phyloP scores from a whole-genome alignment of 2,888 invertebrate species.

The Ophion slaviceki region DNA sequence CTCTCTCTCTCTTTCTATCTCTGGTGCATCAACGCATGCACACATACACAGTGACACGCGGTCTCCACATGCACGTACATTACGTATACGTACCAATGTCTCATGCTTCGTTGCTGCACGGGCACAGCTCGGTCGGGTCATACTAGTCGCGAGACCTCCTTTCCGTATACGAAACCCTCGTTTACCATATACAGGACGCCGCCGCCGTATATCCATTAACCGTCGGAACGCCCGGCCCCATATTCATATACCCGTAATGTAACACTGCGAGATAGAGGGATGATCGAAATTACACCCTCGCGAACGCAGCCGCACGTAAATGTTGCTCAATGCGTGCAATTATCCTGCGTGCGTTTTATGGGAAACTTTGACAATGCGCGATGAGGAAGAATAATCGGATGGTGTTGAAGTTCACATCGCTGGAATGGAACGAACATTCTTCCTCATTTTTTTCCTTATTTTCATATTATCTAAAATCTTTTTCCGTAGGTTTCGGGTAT shows the following conservation, averaged over 20 bases:
- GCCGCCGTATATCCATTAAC: constrained; percentile 27
- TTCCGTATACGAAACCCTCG: constrained; percentile 46
- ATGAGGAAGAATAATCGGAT: background rate
- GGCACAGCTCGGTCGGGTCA: constrained; percentile 10
- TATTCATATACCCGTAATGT: constrained; percentile 9
- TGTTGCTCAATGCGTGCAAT: constrained; percentile 45
- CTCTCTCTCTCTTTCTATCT: constrained; percentile 14
- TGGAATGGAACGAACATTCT: no score
- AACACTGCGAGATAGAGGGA: constrained; percentile 7
- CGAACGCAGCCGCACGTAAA: background rate
- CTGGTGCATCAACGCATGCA: background rate
- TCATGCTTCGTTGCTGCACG: constrained; percentile 19
- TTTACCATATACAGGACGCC: constrained; percentile 44
- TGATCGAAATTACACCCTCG: constrained; percentile 43
- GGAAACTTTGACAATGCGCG: constrained; percentile 33
- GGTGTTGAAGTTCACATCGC: no score
- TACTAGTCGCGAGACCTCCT: constrained; percentile 3
- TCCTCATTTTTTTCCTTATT: no score
- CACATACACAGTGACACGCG: background rate
- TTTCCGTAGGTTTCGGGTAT: no score
- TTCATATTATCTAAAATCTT: no score
- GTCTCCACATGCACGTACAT: background rate
- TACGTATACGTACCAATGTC: background rate
- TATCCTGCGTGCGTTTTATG: constrained; percentile 32
- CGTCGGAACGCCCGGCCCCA: constrained; percentile 44